Conservation (phyloP, 2,113 vertebrate species). For the Cisticola juncidis region DNA sequence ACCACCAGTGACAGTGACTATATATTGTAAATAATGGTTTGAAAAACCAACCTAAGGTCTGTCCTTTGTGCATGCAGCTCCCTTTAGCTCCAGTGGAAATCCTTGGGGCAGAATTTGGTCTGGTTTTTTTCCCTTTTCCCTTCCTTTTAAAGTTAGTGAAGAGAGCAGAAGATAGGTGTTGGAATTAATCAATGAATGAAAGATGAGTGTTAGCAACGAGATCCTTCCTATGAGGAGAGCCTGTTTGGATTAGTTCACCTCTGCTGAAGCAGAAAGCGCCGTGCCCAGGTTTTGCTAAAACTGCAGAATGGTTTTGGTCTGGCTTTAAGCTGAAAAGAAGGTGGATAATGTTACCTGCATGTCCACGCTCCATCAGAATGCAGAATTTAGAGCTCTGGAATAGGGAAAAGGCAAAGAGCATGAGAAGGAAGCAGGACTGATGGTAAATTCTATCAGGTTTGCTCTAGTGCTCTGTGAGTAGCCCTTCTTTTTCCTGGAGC, state of each 20-base stretch:
- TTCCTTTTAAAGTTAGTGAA: not conserved
- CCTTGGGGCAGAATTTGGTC: not conserved
- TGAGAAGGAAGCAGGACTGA: not conserved
- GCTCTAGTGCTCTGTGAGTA: not conserved
- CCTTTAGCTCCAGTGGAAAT: not conserved
- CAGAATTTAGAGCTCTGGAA: not conserved
- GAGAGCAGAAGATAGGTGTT: not conserved
- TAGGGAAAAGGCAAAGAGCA: not conserved
- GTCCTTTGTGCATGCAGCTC: not conserved
- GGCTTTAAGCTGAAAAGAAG: not conserved
- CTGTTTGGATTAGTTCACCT: slow-evolving; percentile 17
- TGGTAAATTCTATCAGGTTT: not conserved
- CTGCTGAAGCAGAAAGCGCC: not conserved
- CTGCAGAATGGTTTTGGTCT: not conserved
- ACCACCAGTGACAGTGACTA: not conserved
- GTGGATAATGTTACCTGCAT: not conserved
- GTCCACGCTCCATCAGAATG: not conserved
- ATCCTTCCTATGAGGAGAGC: not conserved
- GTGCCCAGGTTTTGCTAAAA: not conserved
- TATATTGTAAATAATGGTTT: not conserved
- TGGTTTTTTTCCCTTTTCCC: not conserved
- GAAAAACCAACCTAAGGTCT: not conserved
- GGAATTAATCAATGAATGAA: slow-evolving; percentile 7
- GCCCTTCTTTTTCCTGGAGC: not conserved
- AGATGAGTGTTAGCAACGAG: not conserved